Base-by-base conservation (phyloP, 2,113 vertebrate species). In the Irena cyanogastra region DNA sequence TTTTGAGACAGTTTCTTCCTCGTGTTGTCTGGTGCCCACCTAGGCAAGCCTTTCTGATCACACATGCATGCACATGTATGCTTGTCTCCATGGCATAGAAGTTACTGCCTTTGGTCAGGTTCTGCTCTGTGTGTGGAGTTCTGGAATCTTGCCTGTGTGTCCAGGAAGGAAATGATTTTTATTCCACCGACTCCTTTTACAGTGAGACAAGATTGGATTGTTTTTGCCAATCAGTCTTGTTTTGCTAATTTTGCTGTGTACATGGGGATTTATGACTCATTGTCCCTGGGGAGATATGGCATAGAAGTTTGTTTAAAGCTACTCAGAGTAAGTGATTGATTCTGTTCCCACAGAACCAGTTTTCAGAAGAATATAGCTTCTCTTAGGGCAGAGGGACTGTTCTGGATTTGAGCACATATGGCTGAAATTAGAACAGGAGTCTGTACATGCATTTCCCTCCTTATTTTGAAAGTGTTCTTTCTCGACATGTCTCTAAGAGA, bases 181-280 rank as follows among this genome's bases (percentile, higher is more conserved):
- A 88, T 91, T 85, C 57, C 28, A 75, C 65, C 0, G 2, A 30
- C n/a, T 92, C 44, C 33, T 84, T 96, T 92, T 93, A 71, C 81
- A 66, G 57, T 47, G 82, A 85, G 79, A 89, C 39, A 77, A 83
- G 68, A 93, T 90, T 90, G 79, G 71, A 91, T 89, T 95, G 77
- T 89, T 95, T 93, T 97, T 95, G 64, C 94, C 93, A 82, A 44
- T 95, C 65, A 68, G 72, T 66, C 82, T 93, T 95, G 79, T 92
- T 95, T 93, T 95, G 89, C 89, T 94, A 91, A 95, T 97, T 93
- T 95, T 49, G 45, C 60, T 83, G 64, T 88, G 76, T 91, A 72
- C 88, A 76, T 91, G 84, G 81, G 61, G 64, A 95, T 95, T 95
- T 96, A 92, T 95, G 90, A 95, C 68, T 96, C 93, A 95, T 59